These are phyloP conservation scores for Drosophila funebris DNA, from an alignment of 1,140 invertebrate species.

Conservation along the genomic window DNA sequence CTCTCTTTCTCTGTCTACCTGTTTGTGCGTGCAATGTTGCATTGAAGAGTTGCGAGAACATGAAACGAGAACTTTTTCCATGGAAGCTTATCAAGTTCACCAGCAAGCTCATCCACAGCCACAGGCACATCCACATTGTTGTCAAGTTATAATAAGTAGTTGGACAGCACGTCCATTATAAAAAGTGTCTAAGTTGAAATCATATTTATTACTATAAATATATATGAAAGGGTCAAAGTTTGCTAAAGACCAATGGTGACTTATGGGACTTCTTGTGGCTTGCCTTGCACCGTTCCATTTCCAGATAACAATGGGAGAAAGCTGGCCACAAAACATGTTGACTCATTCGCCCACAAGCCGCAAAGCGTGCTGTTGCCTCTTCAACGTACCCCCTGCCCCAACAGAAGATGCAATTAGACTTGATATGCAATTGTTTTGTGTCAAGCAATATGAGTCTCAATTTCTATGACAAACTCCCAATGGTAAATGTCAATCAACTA, in stretches of 20 bases:
- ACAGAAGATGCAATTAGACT: slow-evolving; percentile 12
- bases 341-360: slow-evolving; percentile 22
- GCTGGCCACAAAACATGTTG: slow-evolving; percentile 19
- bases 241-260: slow-evolving; percentile 1
- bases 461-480: slow-evolving; percentile 28
- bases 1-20: neutral
- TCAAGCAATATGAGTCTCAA: slow-evolving; percentile 28
- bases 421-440: slow-evolving; percentile 27
- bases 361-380: neutral
- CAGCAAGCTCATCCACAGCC: slow-evolving; percentile 4
- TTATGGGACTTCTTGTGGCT: slow-evolving; percentile 9
- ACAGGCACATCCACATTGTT: neutral
- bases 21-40: slow-evolving; percentile 43
- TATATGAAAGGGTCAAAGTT: slow-evolving; percentile 9
- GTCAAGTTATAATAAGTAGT: slow-evolving; percentile 3
- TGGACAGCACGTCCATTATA: neutral
- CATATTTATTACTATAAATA: neutral
- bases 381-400: neutral
- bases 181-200: neutral
- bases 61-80: slow-evolving; percentile 13
- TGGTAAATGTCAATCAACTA: slow-evolving; percentile 20
- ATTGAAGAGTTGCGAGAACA: slow-evolving; percentile 9
- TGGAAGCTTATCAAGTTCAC: slow-evolving; percentile 20
- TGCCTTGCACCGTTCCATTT: neutral
- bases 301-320: slow-evolving; percentile 40